A percentile compares a stretch with the other conserved stretches of the same genome.
phyloP scores from a whole-genome alignment of 2,888 invertebrate genomes.

The Pheosia gnoma region DNA sequence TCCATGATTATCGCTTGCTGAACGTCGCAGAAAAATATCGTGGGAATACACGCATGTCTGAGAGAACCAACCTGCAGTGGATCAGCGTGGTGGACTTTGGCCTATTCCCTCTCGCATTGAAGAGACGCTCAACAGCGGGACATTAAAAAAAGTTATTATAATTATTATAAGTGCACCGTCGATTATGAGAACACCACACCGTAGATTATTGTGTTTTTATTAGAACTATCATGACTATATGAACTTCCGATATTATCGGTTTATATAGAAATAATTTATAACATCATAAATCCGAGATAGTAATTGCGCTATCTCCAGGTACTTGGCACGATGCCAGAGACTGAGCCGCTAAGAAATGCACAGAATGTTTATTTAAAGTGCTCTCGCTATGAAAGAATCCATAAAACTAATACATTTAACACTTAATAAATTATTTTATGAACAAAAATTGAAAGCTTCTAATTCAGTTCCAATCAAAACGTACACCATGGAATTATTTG shows the following conservation, averaged over 20 bases:
- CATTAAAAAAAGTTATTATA: too few species aligned
- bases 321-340: slow-evolving; percentile 27
- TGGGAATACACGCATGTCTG: too few species aligned
- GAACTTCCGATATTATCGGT: slow-evolving; percentile 14
- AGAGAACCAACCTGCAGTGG: too few species aligned
- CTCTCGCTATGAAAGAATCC: slow-evolving; percentile 13
- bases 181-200: too few species aligned
- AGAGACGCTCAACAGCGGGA: too few species aligned
- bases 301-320: slow-evolving; percentile 30
- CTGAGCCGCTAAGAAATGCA: slow-evolving; percentile 13
- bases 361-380: slow-evolving; percentile 16
- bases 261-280: slow-evolving; percentile 29
- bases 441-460: slow-evolving; percentile 23
- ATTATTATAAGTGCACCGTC: too few species aligned
- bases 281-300: slow-evolving; percentile 30
- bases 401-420: slow-evolving; percentile 28
- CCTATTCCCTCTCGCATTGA: too few species aligned
- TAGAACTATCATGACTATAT: slow-evolving; percentile 9
- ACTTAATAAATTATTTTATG: slow-evolving; percentile 26
- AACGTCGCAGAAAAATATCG: too few species aligned
- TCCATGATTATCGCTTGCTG: too few species aligned
- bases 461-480: slow-evolving; percentile 32
- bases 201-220: not conserved
- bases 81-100: too few species aligned
- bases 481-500: slow-evolving; percentile 22